Base-by-base conservation (phyloP, 2,888 invertebrate genomes). In the Spodoptera littoralis region DNA sequence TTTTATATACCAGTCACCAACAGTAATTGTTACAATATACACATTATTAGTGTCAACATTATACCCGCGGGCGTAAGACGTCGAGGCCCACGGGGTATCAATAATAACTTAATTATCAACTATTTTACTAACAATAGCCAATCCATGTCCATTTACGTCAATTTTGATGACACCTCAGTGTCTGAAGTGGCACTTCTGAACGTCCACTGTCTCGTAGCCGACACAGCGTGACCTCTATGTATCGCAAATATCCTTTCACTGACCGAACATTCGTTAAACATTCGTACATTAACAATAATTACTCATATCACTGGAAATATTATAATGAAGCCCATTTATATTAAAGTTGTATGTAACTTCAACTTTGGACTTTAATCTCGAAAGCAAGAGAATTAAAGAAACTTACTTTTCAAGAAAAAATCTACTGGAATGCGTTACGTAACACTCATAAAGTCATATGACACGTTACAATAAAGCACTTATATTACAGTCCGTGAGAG, bases 161-260 rank as follows among this genome's bases (percentile, higher is more conserved):
- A 5, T 6, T 36, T 36, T 1, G 6, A 8, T 36, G 1, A 9
- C 30, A 36, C 30, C 6, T 36, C 9, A 52, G 11, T 12, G 9
- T 47, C 9, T 11, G 6, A 0, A 47, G 13, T 73, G 22, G 12
- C 9, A 27, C 49, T 71, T 53, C 44, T 69, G 56, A 8, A 11
- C 12, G 9, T 18, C 2, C 1, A 24, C n/a, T 9, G 6, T 18
- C 12, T 3, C 2, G 18, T 24, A 11, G n/a, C 11, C 27, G 30
- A 3, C 8, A 55, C 12, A 24, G 48, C 41, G n/a, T 53, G 63
- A 62, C 63, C 59, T 59, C 56, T 50, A 56, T 59, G 59, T 56
- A 56, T 45, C 11, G 55, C 55, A 62, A 62, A 68, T 73, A 66
- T 72, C 69, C 79, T 75, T 78, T 77, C 76, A 75, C 76, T 64